phyloP scores from a whole-genome alignment of 1,140 invertebrate genomes.

The Goniozus legneri region DNA sequence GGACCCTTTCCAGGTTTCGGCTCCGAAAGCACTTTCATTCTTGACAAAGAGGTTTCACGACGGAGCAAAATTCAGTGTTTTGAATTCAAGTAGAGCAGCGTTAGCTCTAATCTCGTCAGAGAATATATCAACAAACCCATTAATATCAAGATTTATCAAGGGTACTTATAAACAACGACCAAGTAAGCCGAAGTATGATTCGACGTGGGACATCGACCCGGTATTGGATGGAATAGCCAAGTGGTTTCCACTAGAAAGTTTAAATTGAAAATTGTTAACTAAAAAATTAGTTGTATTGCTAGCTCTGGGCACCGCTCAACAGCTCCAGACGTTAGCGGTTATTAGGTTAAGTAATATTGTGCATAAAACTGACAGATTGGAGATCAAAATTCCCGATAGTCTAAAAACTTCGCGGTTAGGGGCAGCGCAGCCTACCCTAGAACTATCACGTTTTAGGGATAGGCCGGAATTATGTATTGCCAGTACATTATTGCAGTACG shows the following conservation, averaged over 20 bases:
- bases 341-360: not conserved
- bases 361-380: not conserved
- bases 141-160: conserved; percentile 11
- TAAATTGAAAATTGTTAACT: not conserved
- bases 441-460: not conserved
- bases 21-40: not conserved
- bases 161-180: conserved; percentile 18
- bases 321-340: not conserved
- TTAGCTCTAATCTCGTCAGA: not conserved
- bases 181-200: conserved; percentile 14
- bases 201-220: not conserved
- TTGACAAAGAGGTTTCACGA: not conserved
- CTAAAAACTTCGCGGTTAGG: not conserved
- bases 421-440: not conserved
- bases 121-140: not conserved
- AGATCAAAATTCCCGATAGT: not conserved
- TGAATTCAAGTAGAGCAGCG: not conserved
- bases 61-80: not conserved
- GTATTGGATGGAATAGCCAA: not conserved
- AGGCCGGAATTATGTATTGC: not conserved
- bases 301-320: not conserved
- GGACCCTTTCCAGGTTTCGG: not conserved
- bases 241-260: not conserved
- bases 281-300: not conserved
- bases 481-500: not conserved